Base-by-base conservation (phyloP, 2,113 vertebrate species). In the Myiagra hebetior region DNA sequence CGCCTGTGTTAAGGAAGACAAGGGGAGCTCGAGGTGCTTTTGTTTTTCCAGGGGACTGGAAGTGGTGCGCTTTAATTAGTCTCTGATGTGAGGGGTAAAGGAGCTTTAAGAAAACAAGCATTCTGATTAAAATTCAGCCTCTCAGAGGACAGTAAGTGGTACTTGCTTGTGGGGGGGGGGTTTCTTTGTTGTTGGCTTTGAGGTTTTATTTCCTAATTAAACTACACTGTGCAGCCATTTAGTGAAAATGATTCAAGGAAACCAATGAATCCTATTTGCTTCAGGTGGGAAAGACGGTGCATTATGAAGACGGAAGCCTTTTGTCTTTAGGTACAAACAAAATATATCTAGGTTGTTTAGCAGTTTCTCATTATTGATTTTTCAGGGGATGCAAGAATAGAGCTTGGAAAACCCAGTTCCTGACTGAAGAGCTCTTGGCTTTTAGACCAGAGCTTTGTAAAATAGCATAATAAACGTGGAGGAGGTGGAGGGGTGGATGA, bases 1-100 rank as follows among this genome's bases (percentile, higher is more conserved):
- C 7, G 15, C 10, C 5, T 23, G 23, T 41, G 46, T 13, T 5
- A 1, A 18, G 49, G 88, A 14, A 16, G 31, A 42, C n/a, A 8
- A 13, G 20, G 28, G 41, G 31, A 31, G 0, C 11, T 11, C 11
- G 67, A 18, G 31, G 23, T 23, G 2, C 1, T 3, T 50, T 41
- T 73, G 31, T 79, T 85, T 74, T 7, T 50, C 16, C 7, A 3
- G 27, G 52, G 41, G 21, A 8, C 17, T 35, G 73, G 33, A 20
- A 35, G 39, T 7, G 42, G 24, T 59, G 49, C 10, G 1, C 37
- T 64, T 44, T 13, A 27, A 7, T 76, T 10, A 11, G 55, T 39
- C 15, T 46, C 7, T 30, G 37, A 22, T 22, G 35, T 2, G 39
- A 56, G 5, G 3, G n/a, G n/a, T 2, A 62, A 65, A 68, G 47